Conservation (phyloP, 1,140 invertebrate species). For the Aphidius ervi region DNA sequence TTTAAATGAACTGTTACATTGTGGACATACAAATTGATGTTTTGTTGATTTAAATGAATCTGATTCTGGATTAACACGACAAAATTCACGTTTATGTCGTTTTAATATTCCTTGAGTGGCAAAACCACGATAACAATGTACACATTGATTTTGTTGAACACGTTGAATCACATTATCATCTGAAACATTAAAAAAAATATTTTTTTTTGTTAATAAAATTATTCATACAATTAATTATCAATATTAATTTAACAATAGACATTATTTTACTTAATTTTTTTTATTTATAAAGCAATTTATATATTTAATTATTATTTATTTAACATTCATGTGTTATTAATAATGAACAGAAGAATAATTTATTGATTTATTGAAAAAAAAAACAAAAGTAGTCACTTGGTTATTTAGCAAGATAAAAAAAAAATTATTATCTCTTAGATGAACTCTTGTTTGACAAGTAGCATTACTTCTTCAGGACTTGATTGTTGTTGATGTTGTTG, state of each 20-base stretch:
- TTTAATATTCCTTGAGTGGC: slow-evolving; percentile 1
- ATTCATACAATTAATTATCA: background rate
- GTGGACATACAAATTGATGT: background rate
- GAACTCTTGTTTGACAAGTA: too few species aligned
- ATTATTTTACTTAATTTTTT: too few species aligned
- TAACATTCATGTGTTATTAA: background rate
- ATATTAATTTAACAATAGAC: background rate
- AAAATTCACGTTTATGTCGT: slow-evolving; percentile 1
- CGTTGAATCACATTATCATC: background rate
- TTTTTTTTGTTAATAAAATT: background rate
- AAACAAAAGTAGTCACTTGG: too few species aligned
- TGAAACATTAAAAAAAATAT: slow-evolving; percentile 10
- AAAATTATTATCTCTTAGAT: too few species aligned
- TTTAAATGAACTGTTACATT: slow-evolving; percentile 4
- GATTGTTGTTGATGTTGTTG: too few species aligned
- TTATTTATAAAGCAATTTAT: background rate
- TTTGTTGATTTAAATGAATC: slow-evolving; percentile 4
- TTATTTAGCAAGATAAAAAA: too few species aligned
- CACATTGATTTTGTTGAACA: slow-evolving; percentile 5
- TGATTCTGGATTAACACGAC: slow-evolving; percentile 8
- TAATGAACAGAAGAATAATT: too few species aligned
- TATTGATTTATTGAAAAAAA: too few species aligned
- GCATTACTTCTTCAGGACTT: too few species aligned
- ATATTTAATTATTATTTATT: background rate
- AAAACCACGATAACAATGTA: slow-evolving; percentile 11